Conservation (phyloP, 2,113 vertebrate genomes). For the Pterocles orientalis region DNA sequence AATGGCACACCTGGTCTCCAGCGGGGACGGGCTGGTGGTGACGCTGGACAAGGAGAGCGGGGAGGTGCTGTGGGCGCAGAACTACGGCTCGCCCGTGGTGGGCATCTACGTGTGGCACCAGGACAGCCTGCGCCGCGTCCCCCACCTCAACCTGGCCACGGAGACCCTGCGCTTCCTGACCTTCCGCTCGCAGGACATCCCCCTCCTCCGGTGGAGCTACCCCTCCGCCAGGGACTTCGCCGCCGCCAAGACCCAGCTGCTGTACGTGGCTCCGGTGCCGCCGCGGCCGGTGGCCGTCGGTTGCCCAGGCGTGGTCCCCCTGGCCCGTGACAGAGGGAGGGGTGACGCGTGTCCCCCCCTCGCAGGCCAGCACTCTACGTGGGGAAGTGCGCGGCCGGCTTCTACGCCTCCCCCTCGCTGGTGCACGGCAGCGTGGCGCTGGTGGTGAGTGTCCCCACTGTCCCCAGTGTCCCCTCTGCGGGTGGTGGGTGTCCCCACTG, state of each 20-base stretch:
- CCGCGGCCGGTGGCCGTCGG: accelerated
- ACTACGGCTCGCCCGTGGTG: slow-evolving; percentile 88
- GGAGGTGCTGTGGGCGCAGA: slow-evolving; percentile 91
- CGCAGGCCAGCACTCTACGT: slow-evolving; percentile 90
- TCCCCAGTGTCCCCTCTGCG: slow-evolving; percentile 63
- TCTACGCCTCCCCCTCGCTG: slow-evolving; percentile 90
- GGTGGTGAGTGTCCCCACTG: slow-evolving; percentile 64
- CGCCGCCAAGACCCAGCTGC: slow-evolving; percentile 83
- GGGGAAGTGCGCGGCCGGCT: slow-evolving; percentile 86
- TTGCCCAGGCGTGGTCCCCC: accelerated
- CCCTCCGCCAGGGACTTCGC: slow-evolving; percentile 82
- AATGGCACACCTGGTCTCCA: slow-evolving; percentile 90
- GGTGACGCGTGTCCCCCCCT: not conserved
- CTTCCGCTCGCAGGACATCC: slow-evolving; percentile 86
- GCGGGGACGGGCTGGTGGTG: slow-evolving; percentile 90
- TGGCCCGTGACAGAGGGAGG: accelerated
- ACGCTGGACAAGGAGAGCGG: slow-evolving; percentile 89
- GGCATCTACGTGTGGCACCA: slow-evolving; percentile 91
- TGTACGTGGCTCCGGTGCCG: slow-evolving; percentile 73
- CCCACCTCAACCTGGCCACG: slow-evolving; percentile 89
- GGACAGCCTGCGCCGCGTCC: slow-evolving; percentile 86
- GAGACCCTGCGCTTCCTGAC: slow-evolving; percentile 94
- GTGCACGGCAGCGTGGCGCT: slow-evolving; percentile 90
- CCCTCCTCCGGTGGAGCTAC: slow-evolving; percentile 83
- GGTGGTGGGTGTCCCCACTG: too few relatives aligned